Evolutionary conservation across 2,113 vertebrate species (phyloP).

Genomic region (Spea multiplicata): DNA sequence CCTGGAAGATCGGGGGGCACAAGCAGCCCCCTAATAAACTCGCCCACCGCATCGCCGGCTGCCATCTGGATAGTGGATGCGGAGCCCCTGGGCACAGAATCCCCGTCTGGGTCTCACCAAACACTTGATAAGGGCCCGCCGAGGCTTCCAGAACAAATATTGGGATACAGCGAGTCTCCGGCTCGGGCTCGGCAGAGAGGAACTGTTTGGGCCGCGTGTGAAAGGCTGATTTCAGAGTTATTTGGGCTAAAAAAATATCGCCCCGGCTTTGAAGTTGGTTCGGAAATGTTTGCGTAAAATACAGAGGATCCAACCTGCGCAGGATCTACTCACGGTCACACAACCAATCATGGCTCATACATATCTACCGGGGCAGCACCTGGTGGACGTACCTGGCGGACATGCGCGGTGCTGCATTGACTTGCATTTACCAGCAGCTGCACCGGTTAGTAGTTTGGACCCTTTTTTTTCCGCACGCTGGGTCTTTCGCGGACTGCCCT

Average conservation of each 20-base stretch:
- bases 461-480: too few species aligned
- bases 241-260: conserved; percentile 15
- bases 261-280: conserved; percentile 6
- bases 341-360: too few species aligned
- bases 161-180: conserved; percentile 4
- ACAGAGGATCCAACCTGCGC: too few species aligned
- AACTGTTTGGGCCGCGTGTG: conserved; percentile 32
- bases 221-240: conserved; percentile 29
- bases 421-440: too few species aligned
- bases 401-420: too few species aligned
- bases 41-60: neutral
- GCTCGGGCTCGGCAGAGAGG: conserved; percentile 13
- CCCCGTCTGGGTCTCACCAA: conserved; percentile 12
- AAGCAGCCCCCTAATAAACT: neutral
- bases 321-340: too few species aligned
- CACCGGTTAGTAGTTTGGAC: too few species aligned
- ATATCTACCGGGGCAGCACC: too few species aligned
- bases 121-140: conserved; percentile 2
- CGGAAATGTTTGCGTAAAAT: too few species aligned
- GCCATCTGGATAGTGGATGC: conserved; percentile 10
- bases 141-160: conserved; percentile 39
- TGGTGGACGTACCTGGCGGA: too few species aligned
- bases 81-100: conserved; percentile 29
- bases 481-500: too few species aligned
- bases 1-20: too few species aligned